These are phyloP conservation scores for Bombus cullumanus DNA, from an alignment of 1,140 invertebrate genomes.

Conservation along the genomic window DNA sequence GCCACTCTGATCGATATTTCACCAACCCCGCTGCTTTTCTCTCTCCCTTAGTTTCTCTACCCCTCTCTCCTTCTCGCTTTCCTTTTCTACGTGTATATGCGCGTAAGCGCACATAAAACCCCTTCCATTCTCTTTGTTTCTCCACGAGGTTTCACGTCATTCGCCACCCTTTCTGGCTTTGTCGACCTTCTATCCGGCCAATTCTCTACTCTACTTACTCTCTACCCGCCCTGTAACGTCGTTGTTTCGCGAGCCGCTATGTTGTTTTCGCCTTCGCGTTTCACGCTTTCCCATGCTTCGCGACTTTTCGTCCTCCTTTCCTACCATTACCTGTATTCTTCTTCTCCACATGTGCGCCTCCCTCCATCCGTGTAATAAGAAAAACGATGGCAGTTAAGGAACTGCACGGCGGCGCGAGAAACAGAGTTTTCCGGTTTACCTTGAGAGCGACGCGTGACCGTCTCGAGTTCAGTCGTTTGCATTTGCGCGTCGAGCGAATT, in stretches of 20 bases:
- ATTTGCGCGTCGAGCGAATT: constrained; percentile 31
- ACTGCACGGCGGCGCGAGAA: background rate
- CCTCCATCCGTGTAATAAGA: background rate
- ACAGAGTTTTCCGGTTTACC: constrained; percentile 38
- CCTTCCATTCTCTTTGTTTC: background rate
- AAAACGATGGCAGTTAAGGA: background rate
- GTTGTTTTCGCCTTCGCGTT: background rate
- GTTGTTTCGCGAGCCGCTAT: background rate
- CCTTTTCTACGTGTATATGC: background rate
- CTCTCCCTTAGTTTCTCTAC: background rate
- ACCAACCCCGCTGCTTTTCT: background rate
- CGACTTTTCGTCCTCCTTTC: background rate
- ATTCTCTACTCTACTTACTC: background rate
- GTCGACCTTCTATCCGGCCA: background rate
- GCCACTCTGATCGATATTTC: constrained; percentile 16
- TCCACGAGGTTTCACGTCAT: background rate
- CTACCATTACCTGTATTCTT: too few species aligned
- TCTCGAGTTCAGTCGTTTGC: constrained; percentile 19
- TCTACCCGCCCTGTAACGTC: background rate
- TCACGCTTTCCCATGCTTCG: background rate
- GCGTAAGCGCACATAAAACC: background rate
- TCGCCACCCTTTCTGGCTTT: background rate
- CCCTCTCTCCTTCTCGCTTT: background rate
- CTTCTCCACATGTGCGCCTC: too few species aligned
- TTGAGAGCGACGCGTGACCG: constrained; percentile 38